Evolutionary conservation across 1,140 invertebrate genomes (phyloP).

Genomic region (Helicoverpa armigera): DNA sequence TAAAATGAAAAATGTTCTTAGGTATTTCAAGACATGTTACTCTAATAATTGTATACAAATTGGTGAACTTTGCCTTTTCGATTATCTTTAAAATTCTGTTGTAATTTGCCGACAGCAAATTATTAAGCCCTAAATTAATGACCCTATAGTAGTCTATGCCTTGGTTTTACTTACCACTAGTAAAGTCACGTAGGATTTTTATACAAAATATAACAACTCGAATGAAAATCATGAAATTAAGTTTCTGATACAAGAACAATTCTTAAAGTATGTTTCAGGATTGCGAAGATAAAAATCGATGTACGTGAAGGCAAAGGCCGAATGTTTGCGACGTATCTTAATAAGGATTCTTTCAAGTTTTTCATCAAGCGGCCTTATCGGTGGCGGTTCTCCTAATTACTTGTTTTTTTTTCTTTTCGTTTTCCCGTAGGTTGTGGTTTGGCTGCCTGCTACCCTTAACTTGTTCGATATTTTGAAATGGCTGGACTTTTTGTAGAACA

Average conservation of each 20-base stretch:
- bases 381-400: constrained; percentile 57
- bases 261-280: constrained; percentile 16
- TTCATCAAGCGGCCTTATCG: constrained; percentile 59
- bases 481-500: constrained; percentile 9
- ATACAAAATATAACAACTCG: background rate
- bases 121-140: background rate
- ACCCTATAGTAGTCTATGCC: too few relatives aligned
- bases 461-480: constrained; percentile 34
- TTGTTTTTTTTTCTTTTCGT: constrained; percentile 47
- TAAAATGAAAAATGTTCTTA: background rate
- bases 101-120: background rate
- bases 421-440: constrained; percentile 19
- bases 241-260: background rate
- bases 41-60: too few relatives aligned
- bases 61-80: too few relatives aligned
- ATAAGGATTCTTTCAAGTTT: constrained; percentile 62
- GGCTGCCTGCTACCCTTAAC: background rate
- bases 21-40: too few relatives aligned
- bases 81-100: too few relatives aligned
- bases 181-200: too few relatives aligned
- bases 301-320: constrained; percentile 48
- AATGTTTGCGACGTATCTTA: constrained; percentile 60
- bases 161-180: too few relatives aligned
- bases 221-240: too few relatives aligned
- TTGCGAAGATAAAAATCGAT: constrained; percentile 56